Conservation (phyloP, 2,888 invertebrate species). For the Eupithecia vulgata region DNA sequence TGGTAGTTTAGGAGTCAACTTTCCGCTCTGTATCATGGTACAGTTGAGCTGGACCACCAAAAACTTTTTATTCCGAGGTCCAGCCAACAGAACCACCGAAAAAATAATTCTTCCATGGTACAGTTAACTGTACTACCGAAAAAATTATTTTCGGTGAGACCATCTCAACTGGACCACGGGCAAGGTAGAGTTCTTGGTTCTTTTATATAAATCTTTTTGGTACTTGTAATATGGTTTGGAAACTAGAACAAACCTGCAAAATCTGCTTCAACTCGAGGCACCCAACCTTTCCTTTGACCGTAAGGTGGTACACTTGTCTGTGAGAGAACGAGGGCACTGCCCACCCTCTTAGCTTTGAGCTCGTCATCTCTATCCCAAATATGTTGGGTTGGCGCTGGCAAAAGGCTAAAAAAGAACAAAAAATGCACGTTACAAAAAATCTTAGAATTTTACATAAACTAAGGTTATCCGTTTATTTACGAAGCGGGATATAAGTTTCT, state of each 20-base stretch:
- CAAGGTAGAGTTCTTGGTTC: too few species aligned
- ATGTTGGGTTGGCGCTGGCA: slow-evolving; percentile 94
- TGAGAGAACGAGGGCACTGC: slow-evolving; percentile 89
- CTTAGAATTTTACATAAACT: background rate
- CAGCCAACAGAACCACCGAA: too few species aligned
- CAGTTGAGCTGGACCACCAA: too few species aligned
- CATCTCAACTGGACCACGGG: too few species aligned
- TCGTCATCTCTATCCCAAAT: slow-evolving; percentile 96
- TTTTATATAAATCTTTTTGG: background rate
- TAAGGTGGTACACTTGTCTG: slow-evolving; percentile 95
- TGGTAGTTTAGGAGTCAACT: too few species aligned
- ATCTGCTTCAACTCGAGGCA: slow-evolving; percentile 91
- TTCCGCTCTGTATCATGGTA: too few species aligned
- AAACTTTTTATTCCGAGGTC: too few species aligned
- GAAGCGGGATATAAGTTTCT: background rate
- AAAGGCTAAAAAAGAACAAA: slow-evolving; percentile 83
- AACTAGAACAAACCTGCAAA: slow-evolving; percentile 78
- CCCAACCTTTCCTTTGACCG: slow-evolving; percentile 97
- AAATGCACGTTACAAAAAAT: too few species aligned
- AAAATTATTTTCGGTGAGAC: too few species aligned
- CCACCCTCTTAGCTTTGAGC: slow-evolving; percentile 79
- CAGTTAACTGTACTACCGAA: too few species aligned
- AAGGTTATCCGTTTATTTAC: slow-evolving; percentile 34
- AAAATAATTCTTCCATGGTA: too few species aligned
- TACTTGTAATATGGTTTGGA: background rate